Percentiles rank a stretch among this genome's conserved stretches.
These are phyloP conservation scores for Acrocephalus scirpaceus DNA, from an alignment of 2,797 vertebrate genomes.

Conservation along the genomic window DNA sequence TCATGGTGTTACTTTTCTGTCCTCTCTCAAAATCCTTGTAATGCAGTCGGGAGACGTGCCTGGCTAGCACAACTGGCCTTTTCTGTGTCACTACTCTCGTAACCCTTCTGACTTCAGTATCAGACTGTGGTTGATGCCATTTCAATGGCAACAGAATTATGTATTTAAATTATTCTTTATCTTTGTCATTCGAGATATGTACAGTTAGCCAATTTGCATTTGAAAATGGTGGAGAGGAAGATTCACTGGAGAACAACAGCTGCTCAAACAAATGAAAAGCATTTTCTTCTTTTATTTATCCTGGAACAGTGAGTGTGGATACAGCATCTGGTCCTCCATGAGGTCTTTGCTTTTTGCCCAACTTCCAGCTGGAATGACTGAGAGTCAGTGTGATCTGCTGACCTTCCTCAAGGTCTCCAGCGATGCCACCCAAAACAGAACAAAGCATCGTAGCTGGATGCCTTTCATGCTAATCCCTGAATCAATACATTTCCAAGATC, in stretches of 20 bases:
- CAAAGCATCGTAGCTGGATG: constrained; percentile 29
- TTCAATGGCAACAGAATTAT: not conserved
- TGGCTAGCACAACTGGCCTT: not conserved
- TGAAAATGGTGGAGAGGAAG: constrained; percentile 8
- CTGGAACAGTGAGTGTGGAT: not conserved
- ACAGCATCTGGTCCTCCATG: not conserved
- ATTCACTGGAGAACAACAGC: constrained; percentile 23
- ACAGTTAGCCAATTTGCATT: not conserved
- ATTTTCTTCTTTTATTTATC: constrained; percentile 43
- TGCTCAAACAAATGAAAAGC: constrained; percentile 23
- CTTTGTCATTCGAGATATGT: not conserved
- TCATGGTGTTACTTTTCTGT: not conserved
- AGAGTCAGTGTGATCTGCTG: not conserved
- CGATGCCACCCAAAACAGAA: constrained; percentile 43
- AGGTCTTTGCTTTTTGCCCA: not conserved
- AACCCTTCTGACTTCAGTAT: not conserved
- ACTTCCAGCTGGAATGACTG: constrained; percentile 30
- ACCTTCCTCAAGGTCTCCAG: constrained; percentile 36
- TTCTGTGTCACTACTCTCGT: not conserved
- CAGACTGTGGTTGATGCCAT: not conserved
- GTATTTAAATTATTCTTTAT: not conserved
- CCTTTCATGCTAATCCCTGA: constrained; percentile 30
- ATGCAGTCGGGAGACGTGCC: not conserved
- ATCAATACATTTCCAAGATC: constrained; percentile 9
- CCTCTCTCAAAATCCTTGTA: not conserved